phyloP scores from a whole-genome alignment of 2,888 invertebrate genomes.

The Thereva unica region DNA sequence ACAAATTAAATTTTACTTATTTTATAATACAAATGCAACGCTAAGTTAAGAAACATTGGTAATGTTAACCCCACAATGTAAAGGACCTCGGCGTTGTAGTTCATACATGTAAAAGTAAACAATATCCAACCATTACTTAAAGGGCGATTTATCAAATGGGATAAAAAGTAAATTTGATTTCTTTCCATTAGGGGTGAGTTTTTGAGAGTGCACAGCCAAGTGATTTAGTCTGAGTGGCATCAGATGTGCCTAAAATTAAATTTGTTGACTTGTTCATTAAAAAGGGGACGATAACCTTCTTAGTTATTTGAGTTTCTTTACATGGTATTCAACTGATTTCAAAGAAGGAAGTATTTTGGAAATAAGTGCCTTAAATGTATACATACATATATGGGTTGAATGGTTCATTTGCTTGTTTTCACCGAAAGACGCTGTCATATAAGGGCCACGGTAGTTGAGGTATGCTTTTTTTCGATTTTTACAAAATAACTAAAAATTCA shows the following conservation, averaged over 20 bases:
- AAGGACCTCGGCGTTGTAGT: conserved; percentile 12
- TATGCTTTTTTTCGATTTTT: no score
- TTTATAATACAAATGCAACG: conserved; percentile 39
- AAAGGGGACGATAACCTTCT: no score
- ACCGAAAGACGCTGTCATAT: no score
- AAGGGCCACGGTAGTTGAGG: no score
- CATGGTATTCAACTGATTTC: no score
- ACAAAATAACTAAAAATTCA: no score
- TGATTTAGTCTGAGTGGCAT: conserved; percentile 45
- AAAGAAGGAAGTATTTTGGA: no score
- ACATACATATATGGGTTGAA: no score
- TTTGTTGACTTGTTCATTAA: background rate
- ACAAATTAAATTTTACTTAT: conserved; percentile 41
- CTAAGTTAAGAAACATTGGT: background rate
- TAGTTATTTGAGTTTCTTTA: no score
- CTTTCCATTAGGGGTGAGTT: background rate
- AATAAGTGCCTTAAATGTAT: no score
- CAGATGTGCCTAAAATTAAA: conserved; percentile 42
- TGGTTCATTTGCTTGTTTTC: no score
- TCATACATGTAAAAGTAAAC: conserved; percentile 39
- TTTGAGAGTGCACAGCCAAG: conserved; percentile 32
- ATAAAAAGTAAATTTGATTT: conserved; percentile 42
- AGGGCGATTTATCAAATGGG: conserved; percentile 40
- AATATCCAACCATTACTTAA: conserved; percentile 45
- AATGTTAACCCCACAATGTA: background rate